Conservation (phyloP, 1,140 invertebrate species). For the Plectus sambesii region DNA sequence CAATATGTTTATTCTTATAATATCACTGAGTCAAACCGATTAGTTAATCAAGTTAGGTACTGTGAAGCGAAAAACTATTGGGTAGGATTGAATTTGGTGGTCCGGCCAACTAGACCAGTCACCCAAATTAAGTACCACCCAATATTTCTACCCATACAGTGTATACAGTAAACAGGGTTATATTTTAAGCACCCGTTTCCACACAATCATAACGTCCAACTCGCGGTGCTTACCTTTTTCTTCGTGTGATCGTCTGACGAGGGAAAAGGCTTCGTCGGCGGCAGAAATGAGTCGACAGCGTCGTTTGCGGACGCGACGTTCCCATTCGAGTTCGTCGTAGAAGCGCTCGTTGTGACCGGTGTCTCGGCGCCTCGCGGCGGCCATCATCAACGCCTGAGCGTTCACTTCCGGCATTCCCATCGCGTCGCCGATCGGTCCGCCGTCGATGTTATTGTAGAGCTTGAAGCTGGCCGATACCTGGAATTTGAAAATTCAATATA, state of each 20-base stretch:
- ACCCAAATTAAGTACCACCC: too few species aligned
- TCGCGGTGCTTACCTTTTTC: constrained; percentile 48
- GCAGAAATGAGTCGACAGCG: constrained; percentile 74
- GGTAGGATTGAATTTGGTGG: too few species aligned
- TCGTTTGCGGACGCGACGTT: constrained; percentile 76
- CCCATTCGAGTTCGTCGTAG: constrained; percentile 94
- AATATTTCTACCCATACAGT: too few species aligned
- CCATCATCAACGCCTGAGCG: constrained; percentile 23
- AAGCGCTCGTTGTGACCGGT: constrained; percentile 88
- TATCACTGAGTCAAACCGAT: too few species aligned
- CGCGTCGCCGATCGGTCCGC: constrained; percentile 35
- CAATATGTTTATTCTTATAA: too few species aligned
- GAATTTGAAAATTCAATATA: too few species aligned
- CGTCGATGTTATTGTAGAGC: constrained; percentile 85
- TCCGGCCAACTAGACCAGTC: too few species aligned
- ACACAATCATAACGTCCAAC: constrained; percentile 3
- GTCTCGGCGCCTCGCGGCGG: constrained; percentile 56
- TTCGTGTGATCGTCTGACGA: constrained; percentile 62
- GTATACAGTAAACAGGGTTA: constrained; percentile 8
- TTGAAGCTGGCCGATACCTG: constrained; percentile 68
- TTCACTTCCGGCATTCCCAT: constrained; percentile 47
- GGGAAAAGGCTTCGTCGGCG: constrained; percentile 90
- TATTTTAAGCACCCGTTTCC: not conserved
- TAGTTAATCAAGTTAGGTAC: too few species aligned
- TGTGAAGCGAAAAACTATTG: too few species aligned